Evolutionary conservation across 2,113 vertebrate species (phyloP), one percentile per base, ranked within the genome.

Genomic region (Tupaia chinensis): DNA sequence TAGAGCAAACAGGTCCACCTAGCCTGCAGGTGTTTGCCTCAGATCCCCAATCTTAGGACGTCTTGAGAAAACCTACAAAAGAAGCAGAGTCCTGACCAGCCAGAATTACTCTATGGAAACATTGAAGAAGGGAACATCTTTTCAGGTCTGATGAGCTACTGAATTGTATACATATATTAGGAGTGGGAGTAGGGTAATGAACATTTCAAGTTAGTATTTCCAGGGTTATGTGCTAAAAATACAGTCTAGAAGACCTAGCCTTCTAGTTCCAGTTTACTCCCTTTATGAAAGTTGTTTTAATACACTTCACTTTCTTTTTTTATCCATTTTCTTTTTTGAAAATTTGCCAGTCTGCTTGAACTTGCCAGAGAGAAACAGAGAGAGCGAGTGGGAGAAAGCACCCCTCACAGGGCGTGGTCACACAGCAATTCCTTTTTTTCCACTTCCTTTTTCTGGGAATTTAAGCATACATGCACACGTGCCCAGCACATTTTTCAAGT

Each of bases 1-100:
- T 10, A 2, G 34, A 61, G 66, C 63, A 20, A 44, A 65, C 56
- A 32, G 86, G 34, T 32, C 85, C 0, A 0, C 34, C 19, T 1
- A 60, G 91, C 86, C 95, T 89, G 61, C 58, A 81, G 90, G 94
- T 94, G 68, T 91, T 94, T 79, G 88, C 95, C 97, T 87, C 22
- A 3, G 85, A 72, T 86, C 10, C 61, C 70, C 87, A 84, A 58
- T 84, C 89, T 66, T 58, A 91, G 87, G 91, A 94, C 78, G 77
- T 86, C 63, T 25, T 76, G 61, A 68, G 54, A 87, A 89, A 89
- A 69, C 34, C n/a, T 32, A 65, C 56, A 80, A 83, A 73, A 78
- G 72, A 94, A 90, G n/a, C 22, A 32, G 54, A 69, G 89, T 56
- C 87, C 87, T 85, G 19, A 17, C 44, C 44, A 90, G 84, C 60